Evolutionary conservation across 1,140 invertebrate genomes (phyloP).

Genomic region (Physella acuta): DNA sequence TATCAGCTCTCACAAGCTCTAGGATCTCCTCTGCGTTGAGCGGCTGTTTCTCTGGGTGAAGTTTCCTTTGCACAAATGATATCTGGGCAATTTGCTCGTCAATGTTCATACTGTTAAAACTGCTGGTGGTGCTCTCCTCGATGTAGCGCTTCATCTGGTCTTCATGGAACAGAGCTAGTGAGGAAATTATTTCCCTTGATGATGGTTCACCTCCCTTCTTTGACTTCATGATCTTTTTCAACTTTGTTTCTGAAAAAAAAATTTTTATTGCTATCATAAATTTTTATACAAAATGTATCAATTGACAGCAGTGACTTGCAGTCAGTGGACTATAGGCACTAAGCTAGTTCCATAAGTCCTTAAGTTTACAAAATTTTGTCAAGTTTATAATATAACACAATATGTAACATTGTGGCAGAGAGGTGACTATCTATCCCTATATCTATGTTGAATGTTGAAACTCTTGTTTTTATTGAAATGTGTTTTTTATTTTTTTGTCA

Average conservation of each 20-base stretch:
- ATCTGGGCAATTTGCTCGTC: not conserved
- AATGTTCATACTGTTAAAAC: not conserved
- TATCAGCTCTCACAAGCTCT: slow-evolving; percentile 8
- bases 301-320: not conserved
- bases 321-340: not conserved
- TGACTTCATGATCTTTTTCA: not conserved
- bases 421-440: too few relatives aligned
- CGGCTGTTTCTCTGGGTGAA: slow-evolving; percentile 16
- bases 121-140: not conserved
- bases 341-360: not conserved
- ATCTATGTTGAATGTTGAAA: too few relatives aligned
- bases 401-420: not conserved
- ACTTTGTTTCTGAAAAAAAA: slow-evolving; percentile 10
- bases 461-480: too few relatives aligned
- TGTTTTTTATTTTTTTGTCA: too few relatives aligned
- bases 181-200: slow-evolving; percentile 14
- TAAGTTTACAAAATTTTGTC: not conserved
- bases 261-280: not conserved
- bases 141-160: slow-evolving; percentile 22
- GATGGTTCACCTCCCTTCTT: slow-evolving; percentile 7
- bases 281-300: not conserved
- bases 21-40: slow-evolving; percentile 13
- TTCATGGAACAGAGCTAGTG: slow-evolving; percentile 13
- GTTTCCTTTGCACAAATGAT: slow-evolving; percentile 12
- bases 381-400: not conserved